Base-by-base conservation (phyloP, 2,797 vertebrate genomes). In the Artibeus jamaicensis region DNA sequence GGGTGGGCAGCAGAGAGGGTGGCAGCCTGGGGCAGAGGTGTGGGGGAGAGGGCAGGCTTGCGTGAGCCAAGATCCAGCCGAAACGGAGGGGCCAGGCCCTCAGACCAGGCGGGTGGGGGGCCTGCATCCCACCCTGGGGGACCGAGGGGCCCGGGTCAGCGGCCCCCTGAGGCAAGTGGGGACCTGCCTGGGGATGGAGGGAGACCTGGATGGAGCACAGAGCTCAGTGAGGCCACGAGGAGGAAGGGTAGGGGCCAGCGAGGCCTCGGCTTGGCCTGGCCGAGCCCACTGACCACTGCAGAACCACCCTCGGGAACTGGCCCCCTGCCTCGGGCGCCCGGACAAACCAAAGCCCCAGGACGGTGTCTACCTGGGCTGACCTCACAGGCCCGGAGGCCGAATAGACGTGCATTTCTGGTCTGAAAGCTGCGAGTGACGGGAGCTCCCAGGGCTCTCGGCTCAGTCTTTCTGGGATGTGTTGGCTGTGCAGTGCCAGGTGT, bases 401-500 rank as follows among this genome's bases (percentile, higher is more conserved):
- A 32, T 15, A 12, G 1, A 12, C 4, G 1, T 1, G 2, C 18
- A 2, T 12, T 71, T 83, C 26, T 34, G 77, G 29, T n/a, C 15
- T 0, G 2, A 9, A 22, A 48, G 26, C 16, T 34, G 3, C 62
- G 15, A 15, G 37, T 50, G 53, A 11, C 5, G 29, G 65, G 1
- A 6, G 11, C 11, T 7, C 22, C 68, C 39, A 1, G 16, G 3
- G 42, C 21, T 1, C 62, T 14, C 48, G 14, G 18, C 9, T 7
- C 9, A 3, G 53, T 1, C 68, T 67, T 48, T 34, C 11, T 21
- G 68, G 24, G 9, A 14, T 2, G 3, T 0, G 2, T 0, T 16
- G 50, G 5, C 32, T 59, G 34, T 32, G 71, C 14, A 4, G 6
- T 5, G 9, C 0, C 1, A 24, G 18, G n/a, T 1, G 26, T 0